A percentile compares a stretch with the other conserved stretches of the same genome.
Evolutionary conservation across 30 jellyfish, hydroid and myxozoan species (phyloP).

Genomic region (Nemopilema nomurai): DNA sequence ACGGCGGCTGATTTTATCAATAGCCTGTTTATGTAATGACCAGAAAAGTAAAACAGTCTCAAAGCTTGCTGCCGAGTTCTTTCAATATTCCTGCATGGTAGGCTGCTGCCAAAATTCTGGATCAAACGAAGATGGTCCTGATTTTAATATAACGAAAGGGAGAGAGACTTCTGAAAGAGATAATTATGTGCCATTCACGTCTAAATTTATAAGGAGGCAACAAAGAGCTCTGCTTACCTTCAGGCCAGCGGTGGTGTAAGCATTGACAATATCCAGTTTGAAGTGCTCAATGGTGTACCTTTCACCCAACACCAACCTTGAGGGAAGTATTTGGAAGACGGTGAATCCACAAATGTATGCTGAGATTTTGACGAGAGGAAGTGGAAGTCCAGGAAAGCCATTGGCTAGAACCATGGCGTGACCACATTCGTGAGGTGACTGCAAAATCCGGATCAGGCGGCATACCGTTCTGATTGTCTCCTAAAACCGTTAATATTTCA

Average conservation of each 20-base stretch:
- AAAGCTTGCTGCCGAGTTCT: no score
- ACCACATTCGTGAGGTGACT: slow-evolving; percentile 77
- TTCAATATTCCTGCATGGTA: no score
- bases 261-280: slow-evolving; percentile 59
- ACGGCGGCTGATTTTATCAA: no score
- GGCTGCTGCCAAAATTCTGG: no score
- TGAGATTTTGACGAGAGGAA: slow-evolving; percentile 52
- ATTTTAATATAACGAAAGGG: no score
- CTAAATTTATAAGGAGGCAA: no score
- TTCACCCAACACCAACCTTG: slow-evolving; percentile 47
- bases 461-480: slow-evolving; percentile 41
- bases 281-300: slow-evolving; percentile 64
- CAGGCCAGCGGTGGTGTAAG: slow-evolving; percentile 70
- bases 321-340: slow-evolving; percentile 60
- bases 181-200: no score
- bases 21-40: no score
- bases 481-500: slow-evolving; percentile 17
- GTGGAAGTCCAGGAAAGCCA: slow-evolving; percentile 77
- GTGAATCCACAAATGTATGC: slow-evolving; percentile 67
- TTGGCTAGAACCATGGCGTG: slow-evolving; percentile 69
- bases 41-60: no score
- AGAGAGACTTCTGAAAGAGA: no score
- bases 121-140: no score
- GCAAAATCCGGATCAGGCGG: slow-evolving; percentile 67
- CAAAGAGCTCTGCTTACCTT: no score